phyloP scores from a whole-genome alignment of 2,113 vertebrate genomes.

The Chionomys nivalis region DNA sequence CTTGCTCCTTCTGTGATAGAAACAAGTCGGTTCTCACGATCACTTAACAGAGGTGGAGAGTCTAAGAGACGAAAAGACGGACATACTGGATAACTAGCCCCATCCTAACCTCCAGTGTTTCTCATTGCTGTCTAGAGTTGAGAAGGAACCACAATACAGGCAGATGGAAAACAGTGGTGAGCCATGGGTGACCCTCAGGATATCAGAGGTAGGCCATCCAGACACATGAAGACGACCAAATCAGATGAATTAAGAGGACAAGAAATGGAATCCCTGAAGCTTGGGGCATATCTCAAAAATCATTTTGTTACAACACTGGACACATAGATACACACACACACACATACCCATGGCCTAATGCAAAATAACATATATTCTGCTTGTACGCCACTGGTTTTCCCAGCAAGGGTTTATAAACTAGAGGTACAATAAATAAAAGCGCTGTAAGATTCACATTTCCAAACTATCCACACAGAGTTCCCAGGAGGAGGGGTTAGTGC shows the following conservation, averaged over 20 bases:
- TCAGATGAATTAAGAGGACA: conserved; percentile 7
- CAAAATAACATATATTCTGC: conserved; percentile 68
- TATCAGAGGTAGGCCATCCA: conserved; percentile 53
- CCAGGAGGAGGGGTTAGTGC: conserved; percentile 55
- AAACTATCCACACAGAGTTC: conserved; percentile 73
- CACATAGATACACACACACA: not conserved
- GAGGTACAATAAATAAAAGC: conserved; percentile 55
- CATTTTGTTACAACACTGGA: conserved; percentile 41
- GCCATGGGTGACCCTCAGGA: not conserved
- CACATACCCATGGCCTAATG: conserved; percentile 6
- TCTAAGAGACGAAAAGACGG: not conserved
- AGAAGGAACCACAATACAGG: not conserved
- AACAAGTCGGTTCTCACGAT: not conserved
- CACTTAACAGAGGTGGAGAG: not conserved
- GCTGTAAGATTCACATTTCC: conserved; percentile 83
- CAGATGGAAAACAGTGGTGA: not conserved
- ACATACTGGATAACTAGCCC: not conserved
- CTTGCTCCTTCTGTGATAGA: not conserved
- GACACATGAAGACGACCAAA: not conserved
- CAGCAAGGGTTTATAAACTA: conserved; percentile 85
- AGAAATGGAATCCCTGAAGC: conserved; percentile 56
- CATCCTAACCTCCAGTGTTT: not conserved
- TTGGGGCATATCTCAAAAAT: conserved; percentile 38
- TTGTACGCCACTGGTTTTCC: conserved; percentile 64
- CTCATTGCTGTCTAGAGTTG: not conserved